Evolutionary conservation across 2,113 vertebrate species (phyloP).

Genomic region (rat (Rattus norvegicus)): GRCr8 NC_086023.1:108462001-108462500

Average conservation of each 20-base stretch:
- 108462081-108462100: not conserved
- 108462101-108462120: not conserved
- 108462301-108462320: not conserved
- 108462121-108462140: not conserved
- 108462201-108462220: not conserved
- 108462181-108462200: not conserved
- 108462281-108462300: not conserved
- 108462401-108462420: not conserved
- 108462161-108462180: not conserved
- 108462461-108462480: not conserved
- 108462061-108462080: not conserved
- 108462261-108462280: not conserved
- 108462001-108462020: not conserved
- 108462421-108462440: not conserved
- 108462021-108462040: not conserved
- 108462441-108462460: not conserved
- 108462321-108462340: not conserved
- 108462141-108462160: not conserved
- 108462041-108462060: not conserved
- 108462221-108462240: not conserved
- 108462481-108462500: not conserved
- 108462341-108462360: not conserved
- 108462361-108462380: not conserved
- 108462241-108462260: not conserved
- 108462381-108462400: not conserved